A percentile compares a stretch with the other conserved stretches of the same genome.
Evolutionary conservation across 2,888 invertebrate genomes (phyloP).

Genomic region (Colostygia pectinataria): DNA sequence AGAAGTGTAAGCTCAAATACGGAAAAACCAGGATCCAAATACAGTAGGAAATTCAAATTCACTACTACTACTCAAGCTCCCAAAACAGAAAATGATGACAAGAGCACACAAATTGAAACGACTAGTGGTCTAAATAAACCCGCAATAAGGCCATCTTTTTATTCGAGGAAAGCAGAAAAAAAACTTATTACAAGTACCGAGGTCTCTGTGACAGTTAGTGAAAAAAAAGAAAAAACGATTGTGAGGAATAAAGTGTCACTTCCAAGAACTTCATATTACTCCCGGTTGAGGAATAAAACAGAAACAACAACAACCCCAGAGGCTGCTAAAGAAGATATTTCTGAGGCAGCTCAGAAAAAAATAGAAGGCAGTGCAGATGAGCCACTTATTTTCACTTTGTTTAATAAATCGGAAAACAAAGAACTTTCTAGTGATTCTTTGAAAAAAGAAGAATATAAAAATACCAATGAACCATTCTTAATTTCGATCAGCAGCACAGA

Average conservation of each 20-base stretch:
- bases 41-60: constrained; percentile 65
- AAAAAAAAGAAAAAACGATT: constrained; percentile 34
- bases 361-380: constrained; percentile 52
- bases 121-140: constrained; percentile 53
- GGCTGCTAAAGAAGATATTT: constrained; percentile 30
- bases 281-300: constrained; percentile 52
- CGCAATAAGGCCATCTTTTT: constrained; percentile 54
- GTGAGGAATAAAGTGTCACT: constrained; percentile 48
- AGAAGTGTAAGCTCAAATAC: constrained; percentile 39
- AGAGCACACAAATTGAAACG: constrained; percentile 48
- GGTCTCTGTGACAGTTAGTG: constrained; percentile 38
- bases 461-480: constrained; percentile 53
- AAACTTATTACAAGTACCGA: constrained; percentile 45
- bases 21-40: constrained; percentile 59
- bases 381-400: constrained; percentile 62
- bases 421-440: constrained; percentile 31
- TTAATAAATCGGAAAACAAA: constrained; percentile 50
- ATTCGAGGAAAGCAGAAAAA: constrained; percentile 55
- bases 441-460: constrained; percentile 37
- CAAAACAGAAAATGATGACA: constrained; percentile 41
- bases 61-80: constrained; percentile 54
- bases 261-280: constrained; percentile 68
- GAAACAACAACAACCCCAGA: constrained; percentile 43
- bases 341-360: constrained; percentile 49
- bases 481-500: constrained; percentile 67